These are phyloP conservation scores for Aurelia aurita complex sp. Pacific DNA, from an alignment of 30 jellyfish, hydroid and myxozoan genomes.

Conservation along the genomic window DNA sequence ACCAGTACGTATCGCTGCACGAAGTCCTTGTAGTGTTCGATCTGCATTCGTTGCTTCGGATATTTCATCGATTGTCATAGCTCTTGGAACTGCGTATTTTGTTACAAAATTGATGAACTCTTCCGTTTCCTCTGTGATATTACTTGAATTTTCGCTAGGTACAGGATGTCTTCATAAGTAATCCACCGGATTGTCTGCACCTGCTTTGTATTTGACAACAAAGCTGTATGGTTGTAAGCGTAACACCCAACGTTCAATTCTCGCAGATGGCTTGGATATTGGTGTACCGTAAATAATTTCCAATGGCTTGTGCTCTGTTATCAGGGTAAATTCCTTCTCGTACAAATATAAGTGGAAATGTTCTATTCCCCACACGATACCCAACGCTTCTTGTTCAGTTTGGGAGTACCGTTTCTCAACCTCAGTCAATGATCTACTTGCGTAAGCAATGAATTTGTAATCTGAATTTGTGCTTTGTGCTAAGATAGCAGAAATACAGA, in stretches of 20 bases:
- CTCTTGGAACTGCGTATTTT: conserved; percentile 32
- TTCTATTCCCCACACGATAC: too few relatives aligned
- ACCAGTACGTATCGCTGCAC: too few relatives aligned
- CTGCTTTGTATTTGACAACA: conserved; percentile 29
- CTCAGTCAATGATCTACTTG: conserved; percentile 4
- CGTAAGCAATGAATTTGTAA: conserved; percentile 18
- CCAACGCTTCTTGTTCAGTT: background rate
- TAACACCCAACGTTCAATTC: background rate
- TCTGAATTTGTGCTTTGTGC: background rate
- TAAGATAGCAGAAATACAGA: background rate
- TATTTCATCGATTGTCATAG: background rate
- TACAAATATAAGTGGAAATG: too few relatives aligned
- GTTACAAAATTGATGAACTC: conserved; percentile 36
- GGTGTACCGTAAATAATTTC: conserved; percentile 30
- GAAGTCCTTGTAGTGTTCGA: too few relatives aligned
- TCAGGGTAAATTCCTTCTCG: too few relatives aligned
- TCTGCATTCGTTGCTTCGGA: too few relatives aligned
- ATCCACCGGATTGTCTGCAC: conserved; percentile 30
- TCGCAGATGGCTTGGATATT: conserved; percentile 35
- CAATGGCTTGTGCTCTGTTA: background rate
- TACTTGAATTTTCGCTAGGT: background rate
- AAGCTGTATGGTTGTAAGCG: too few relatives aligned
- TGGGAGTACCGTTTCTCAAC: conserved; percentile 25
- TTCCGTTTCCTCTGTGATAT: conserved; percentile 34
- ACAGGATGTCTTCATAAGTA: conserved; percentile 28